phyloP scores from a whole-genome alignment of 2,797 vertebrate species.

The Harpagifer antarcticus region DNA sequence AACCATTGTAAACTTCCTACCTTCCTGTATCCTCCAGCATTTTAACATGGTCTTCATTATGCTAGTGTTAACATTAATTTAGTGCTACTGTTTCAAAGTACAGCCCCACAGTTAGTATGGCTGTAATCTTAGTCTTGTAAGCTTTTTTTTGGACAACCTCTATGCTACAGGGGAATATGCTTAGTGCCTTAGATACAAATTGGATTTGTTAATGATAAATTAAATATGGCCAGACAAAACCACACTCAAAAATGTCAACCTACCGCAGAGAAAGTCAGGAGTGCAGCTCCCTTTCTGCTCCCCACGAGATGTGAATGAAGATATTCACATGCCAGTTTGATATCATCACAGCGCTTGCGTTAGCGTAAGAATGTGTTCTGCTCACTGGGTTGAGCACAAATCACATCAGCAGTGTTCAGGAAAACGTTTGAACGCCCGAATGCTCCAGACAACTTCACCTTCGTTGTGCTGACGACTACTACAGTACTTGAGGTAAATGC shows the following conservation, averaged over 20 bases:
- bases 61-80: too few relatives aligned
- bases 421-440: conserved; percentile 35
- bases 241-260: neutral
- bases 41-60: too few relatives aligned
- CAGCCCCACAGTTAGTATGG: too few relatives aligned
- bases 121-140: neutral
- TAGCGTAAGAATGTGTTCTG: conserved; percentile 41
- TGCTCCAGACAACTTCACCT: conserved; percentile 23
- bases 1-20: too few relatives aligned
- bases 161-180: neutral
- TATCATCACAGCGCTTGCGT: conserved; percentile 37
- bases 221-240: neutral
- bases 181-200: neutral
- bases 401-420: conserved; percentile 52
- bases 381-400: conserved; percentile 50
- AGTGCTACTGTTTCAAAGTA: too few relatives aligned
- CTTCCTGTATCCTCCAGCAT: too few relatives aligned
- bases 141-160: neutral
- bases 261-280: neutral
- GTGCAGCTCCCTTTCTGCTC: neutral
- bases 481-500: neutral
- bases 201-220: neutral
- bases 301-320: conserved; percentile 1
- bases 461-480: neutral
- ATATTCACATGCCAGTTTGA: conserved; percentile 36